A percentile compares a stretch with the other conserved stretches of the same genome.
Evolutionary conservation across 2,888 invertebrate genomes (phyloP).

Genomic region (Cosmorhoe ocellata): DNA sequence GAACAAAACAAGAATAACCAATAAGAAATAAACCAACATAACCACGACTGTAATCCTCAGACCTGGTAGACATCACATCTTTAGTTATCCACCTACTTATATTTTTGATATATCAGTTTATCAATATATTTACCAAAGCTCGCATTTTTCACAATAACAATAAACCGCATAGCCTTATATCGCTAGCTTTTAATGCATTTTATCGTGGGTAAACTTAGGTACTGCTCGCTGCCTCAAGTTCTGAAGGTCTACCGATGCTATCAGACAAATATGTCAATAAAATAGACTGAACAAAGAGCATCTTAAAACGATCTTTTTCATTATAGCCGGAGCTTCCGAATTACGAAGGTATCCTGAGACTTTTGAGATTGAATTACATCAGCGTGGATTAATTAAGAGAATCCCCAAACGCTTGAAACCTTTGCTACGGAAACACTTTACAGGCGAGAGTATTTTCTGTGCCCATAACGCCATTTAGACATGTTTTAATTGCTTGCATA

Average conservation of each 20-base stretch:
- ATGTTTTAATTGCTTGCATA: neutral
- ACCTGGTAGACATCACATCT: too few relatives aligned
- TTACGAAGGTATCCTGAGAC: conserved; percentile 12
- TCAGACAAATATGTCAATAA: conserved; percentile 24
- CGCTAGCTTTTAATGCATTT: too few relatives aligned
- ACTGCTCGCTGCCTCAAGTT: neutral
- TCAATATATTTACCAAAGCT: too few relatives aligned
- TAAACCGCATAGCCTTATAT: too few relatives aligned
- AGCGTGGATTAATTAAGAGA: conserved; percentile 20
- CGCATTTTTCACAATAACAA: too few relatives aligned
- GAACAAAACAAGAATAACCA: too few relatives aligned
- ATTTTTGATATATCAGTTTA: too few relatives aligned
- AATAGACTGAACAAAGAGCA: conserved; percentile 32
- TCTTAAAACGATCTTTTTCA: conserved; percentile 39
- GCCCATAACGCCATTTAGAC: neutral
- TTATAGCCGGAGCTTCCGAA: conserved; percentile 33
- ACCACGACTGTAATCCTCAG: too few relatives aligned
- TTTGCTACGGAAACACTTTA: neutral
- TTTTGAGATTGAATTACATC: conserved; percentile 15
- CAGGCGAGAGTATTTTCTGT: neutral
- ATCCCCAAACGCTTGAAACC: conserved; percentile 6
- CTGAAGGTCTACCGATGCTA: neutral
- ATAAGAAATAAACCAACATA: too few relatives aligned
- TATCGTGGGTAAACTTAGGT: too few relatives aligned
- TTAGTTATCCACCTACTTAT: too few relatives aligned